Evolutionary conservation across 1,140 invertebrate genomes (phyloP).

Genomic region (Notospermus geniculatus): DNA sequence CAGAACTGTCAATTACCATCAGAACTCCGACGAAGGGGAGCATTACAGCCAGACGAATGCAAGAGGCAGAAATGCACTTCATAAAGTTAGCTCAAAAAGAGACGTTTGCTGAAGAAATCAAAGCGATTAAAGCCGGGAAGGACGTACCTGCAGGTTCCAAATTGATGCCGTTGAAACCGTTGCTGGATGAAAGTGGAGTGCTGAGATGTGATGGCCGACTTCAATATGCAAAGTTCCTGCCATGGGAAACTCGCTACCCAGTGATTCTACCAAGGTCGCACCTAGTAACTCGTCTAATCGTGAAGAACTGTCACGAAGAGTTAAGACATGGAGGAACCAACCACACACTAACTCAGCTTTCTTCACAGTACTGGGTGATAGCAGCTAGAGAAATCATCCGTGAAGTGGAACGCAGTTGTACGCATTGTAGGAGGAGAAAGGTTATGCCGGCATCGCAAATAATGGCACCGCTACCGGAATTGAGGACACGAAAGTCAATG

Average conservation of each 20-base stretch:
- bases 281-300: constrained; percentile 17
- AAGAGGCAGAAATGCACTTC: no score
- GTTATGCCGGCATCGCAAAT: constrained; percentile 8
- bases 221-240: constrained; percentile 8
- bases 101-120: no score
- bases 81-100: no score
- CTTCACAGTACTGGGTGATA: background rate
- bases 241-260: constrained; percentile 13
- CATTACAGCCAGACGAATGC: no score
- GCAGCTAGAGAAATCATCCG: constrained; percentile 7
- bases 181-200: constrained; percentile 13
- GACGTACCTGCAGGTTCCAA: no score
- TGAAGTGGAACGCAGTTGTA: background rate
- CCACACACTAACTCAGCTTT: background rate
- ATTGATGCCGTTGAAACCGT: no score
- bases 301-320: constrained; percentile 19
- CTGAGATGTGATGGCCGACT: constrained; percentile 16
- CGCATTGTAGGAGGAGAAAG: background rate
- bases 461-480: constrained; percentile 13
- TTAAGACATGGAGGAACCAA: background rate
- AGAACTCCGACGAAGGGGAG: no score
- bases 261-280: constrained; percentile 19
- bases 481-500: background rate
- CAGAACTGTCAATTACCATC: no score
- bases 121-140: no score